Evolutionary conservation across 2,797 vertebrate genomes (phyloP).

Genomic region (Sebastes minor): DNA sequence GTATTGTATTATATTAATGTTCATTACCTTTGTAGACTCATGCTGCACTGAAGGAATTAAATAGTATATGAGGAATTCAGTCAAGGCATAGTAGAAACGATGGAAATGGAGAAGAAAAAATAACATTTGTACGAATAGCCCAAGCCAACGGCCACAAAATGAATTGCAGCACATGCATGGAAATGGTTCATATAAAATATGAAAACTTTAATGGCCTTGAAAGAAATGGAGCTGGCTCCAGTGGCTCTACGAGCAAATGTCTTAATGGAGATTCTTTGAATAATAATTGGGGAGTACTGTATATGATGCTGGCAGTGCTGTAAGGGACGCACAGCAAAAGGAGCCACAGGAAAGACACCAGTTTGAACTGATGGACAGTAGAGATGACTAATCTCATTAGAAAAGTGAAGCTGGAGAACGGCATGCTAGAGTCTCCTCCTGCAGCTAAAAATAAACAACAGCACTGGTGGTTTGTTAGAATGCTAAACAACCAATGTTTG

Average conservation of each 20-base stretch:
- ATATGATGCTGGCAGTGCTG: background rate
- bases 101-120: background rate
- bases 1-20: background rate
- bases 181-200: background rate
- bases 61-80: background rate
- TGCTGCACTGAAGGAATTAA: background rate
- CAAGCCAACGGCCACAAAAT: background rate
- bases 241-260: background rate
- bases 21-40: background rate
- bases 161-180: background rate
- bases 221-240: slow-evolving; percentile 3
- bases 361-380: slow-evolving; percentile 11
- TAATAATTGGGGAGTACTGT: background rate
- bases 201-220: background rate
- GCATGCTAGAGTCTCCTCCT: slow-evolving; percentile 19
- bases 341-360: background rate
- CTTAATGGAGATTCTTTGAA: background rate
- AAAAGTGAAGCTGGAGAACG: slow-evolving; percentile 50
- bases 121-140: background rate
- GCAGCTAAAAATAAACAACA: background rate
- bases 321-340: background rate
- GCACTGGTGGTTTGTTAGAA: background rate
- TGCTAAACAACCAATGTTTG: background rate
- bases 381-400: slow-evolving; percentile 60
- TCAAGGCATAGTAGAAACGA: background rate